These are phyloP conservation scores for Drosophila colorata DNA, from an alignment of 2,888 invertebrate species.

Conservation along the genomic window DNA sequence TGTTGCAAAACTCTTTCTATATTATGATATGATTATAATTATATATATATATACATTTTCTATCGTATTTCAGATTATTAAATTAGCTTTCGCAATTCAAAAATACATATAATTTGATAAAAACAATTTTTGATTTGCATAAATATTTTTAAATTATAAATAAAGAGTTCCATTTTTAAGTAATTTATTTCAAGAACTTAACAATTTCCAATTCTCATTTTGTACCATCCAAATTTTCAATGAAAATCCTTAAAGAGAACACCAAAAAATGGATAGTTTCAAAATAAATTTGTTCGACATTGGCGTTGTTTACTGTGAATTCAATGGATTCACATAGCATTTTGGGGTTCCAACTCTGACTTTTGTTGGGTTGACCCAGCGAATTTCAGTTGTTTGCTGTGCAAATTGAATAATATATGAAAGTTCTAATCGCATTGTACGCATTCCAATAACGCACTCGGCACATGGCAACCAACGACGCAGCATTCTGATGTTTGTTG, in stretches of 20 bases:
- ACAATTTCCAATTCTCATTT: neutral
- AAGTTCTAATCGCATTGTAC: conserved; percentile 46
- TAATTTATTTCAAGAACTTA: neutral
- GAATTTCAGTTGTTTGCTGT: conserved; percentile 23
- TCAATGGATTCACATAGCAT: neutral
- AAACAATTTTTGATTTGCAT: no score
- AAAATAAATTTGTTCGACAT: neutral
- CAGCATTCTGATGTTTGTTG: conserved; percentile 15
- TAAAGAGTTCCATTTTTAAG: no score
- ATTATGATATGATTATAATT: no score
- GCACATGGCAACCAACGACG: conserved; percentile 10
- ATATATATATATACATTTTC: no score
- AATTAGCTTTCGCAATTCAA: no score
- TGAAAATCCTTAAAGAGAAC: neutral
- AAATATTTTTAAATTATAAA: no score
- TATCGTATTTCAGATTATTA: neutral
- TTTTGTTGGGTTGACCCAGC: conserved; percentile 20
- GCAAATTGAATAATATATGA: conserved; percentile 71
- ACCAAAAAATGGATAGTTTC: neutral
- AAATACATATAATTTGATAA: no score
- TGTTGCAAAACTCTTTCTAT: no score
- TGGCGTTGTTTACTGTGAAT: conserved; percentile 5
- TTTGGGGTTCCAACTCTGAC: conserved; percentile 3
- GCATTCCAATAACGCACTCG: conserved; percentile 32
- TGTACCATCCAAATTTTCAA: neutral